Conservation (phyloP, 2,113 vertebrate genomes). For the Oncorhynchus nerka region DNA sequence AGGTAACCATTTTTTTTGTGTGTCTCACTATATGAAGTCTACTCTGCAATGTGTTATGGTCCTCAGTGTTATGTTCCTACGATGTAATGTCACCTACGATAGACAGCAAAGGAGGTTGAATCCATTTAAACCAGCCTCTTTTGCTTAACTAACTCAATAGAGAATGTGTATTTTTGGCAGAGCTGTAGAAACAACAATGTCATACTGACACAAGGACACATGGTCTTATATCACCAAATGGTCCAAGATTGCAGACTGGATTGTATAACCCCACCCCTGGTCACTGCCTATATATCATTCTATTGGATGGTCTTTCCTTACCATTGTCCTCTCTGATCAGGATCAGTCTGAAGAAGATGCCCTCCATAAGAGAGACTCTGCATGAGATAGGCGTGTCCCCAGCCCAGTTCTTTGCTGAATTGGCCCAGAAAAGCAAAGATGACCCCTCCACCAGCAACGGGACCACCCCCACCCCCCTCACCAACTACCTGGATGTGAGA, state of each 20-base stretch:
- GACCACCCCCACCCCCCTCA: conserved; percentile 79
- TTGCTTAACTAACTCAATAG: too few relatives aligned
- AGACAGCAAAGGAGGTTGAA: too few relatives aligned
- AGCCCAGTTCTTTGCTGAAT: conserved; percentile 71
- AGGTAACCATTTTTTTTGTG: conserved; percentile 58
- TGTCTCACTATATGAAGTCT: not conserved
- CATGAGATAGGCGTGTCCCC: conserved; percentile 78
- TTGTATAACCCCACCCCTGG: not conserved
- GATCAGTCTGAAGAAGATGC: conserved; percentile 87
- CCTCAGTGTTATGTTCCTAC: too few relatives aligned
- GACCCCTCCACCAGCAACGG: conserved; percentile 61
- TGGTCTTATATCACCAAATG: too few relatives aligned
- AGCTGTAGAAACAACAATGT: not conserved
- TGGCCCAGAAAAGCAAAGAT: conserved; percentile 47
- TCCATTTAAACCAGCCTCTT: too few relatives aligned
- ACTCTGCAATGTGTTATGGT: too few relatives aligned
- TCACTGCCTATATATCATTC: not conserved
- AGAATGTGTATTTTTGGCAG: not conserved
- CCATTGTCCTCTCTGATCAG: conserved; percentile 56
- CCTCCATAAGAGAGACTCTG: conserved; percentile 86
- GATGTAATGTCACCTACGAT: too few relatives aligned
- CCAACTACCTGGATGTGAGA: conserved; percentile 94
- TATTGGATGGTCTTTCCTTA: not conserved
- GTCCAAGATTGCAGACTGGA: too few relatives aligned
- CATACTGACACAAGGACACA: not conserved